A percentile compares a stretch with the other conserved stretches of the same genome.
These are phyloP conservation scores for Sebastes trivittatus DNA, from an alignment of 2,797 vertebrate genomes.

Conservation along the genomic window DNA sequence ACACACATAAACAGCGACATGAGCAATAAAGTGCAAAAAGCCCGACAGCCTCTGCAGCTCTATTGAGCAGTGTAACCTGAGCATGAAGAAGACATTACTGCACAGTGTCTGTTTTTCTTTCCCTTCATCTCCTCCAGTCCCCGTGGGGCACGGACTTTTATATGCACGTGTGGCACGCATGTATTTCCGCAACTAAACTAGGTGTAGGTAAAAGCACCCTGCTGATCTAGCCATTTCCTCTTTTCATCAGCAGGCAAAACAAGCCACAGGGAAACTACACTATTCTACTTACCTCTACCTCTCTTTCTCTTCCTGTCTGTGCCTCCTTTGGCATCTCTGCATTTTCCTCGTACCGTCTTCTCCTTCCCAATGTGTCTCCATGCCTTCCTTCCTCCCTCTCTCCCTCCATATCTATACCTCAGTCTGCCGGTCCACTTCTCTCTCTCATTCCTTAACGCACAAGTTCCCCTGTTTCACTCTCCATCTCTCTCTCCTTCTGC, in stretches of 20 bases:
- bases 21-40: conserved; percentile 39
- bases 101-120: conserved; percentile 56
- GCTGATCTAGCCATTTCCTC: conserved; percentile 59
- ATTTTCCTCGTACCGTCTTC: conserved; percentile 1
- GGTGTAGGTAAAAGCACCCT: conserved; percentile 36
- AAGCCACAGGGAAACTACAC: conserved; percentile 58
- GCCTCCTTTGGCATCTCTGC: conserved; percentile 15
- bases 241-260: conserved; percentile 69
- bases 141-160: conserved; percentile 15
- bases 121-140: conserved; percentile 47
- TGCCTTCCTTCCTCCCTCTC: not conserved
- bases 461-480: conserved; percentile 30
- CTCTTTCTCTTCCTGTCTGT: conserved; percentile 6
- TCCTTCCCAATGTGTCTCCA: conserved; percentile 5
- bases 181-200: conserved; percentile 53
- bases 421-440: not conserved
- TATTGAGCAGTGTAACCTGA: conserved; percentile 48
- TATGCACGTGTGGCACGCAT: conserved; percentile 8
- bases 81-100: conserved; percentile 53
- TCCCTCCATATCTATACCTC: not conserved
- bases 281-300: conserved; percentile 27
- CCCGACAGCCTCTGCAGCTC: conserved; percentile 36
- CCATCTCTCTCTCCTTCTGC: conserved; percentile 32
- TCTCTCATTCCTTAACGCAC: conserved; percentile 26
- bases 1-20: conserved; percentile 37